These are phyloP conservation scores for Sylvia borin DNA, from an alignment of 2,797 vertebrate species.

Conservation along the genomic window DNA sequence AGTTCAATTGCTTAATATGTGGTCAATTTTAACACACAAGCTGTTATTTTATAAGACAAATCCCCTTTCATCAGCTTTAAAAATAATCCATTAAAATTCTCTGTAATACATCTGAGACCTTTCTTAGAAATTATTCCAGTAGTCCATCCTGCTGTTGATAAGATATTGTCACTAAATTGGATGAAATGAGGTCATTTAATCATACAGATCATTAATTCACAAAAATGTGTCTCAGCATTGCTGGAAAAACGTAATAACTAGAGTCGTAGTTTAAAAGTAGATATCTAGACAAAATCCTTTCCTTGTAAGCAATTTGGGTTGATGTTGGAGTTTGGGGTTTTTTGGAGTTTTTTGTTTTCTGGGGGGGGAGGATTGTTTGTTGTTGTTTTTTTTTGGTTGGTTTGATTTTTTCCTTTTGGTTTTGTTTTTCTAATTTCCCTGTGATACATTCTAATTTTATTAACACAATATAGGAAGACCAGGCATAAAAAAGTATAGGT, in stretches of 20 bases:
- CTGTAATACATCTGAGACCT: not conserved
- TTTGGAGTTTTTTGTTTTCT: rapidly evolving
- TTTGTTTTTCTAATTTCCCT: not conserved
- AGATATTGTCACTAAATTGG: not conserved
- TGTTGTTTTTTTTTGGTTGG: not conserved
- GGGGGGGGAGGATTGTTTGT: rapidly evolving
- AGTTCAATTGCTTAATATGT: not conserved
- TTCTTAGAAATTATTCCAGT: not conserved
- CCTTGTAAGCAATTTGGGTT: not conserved
- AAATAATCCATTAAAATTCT: not conserved
- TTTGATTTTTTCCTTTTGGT: not conserved
- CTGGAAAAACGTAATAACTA: not conserved
- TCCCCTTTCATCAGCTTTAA: not conserved
- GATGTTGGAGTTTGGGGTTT: not conserved
- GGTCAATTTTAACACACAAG: not conserved
- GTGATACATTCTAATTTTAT: not conserved
- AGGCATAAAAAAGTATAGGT: not conserved
- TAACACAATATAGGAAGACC: not conserved
- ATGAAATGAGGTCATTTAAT: not conserved
- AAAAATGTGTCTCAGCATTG: not conserved
- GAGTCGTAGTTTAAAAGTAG: not conserved
- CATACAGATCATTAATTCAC: not conserved
- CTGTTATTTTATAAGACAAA: not conserved
- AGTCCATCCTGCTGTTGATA: not conserved
- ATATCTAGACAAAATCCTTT: not conserved